Percentiles rank a stretch among this genome's conserved stretches.
Evolutionary conservation across 2,888 invertebrate genomes (phyloP).

Genomic region (Eilema sororculum): DNA sequence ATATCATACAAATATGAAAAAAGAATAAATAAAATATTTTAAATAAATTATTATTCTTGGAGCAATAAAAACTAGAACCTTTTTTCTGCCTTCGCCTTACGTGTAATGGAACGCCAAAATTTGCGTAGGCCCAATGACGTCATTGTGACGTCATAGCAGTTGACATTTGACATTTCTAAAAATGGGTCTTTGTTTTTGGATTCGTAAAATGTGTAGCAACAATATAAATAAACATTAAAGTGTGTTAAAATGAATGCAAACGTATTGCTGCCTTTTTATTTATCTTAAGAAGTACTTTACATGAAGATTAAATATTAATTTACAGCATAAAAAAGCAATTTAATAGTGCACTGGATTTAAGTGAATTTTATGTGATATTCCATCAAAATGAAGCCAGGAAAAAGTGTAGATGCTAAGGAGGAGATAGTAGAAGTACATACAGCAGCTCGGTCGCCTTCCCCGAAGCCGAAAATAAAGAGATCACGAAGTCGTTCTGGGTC

Average conservation of each 20-base stretch:
- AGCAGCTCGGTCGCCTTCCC: constrained; percentile 77
- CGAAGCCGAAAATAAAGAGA: constrained; percentile 70
- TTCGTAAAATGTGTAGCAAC: constrained; percentile 35
- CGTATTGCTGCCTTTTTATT: constrained; percentile 31
- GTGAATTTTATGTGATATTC: constrained; percentile 46
- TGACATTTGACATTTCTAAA: constrained; percentile 66
- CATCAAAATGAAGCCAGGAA: constrained; percentile 77
- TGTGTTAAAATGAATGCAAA: constrained; percentile 22
- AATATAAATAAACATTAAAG: constrained; percentile 34
- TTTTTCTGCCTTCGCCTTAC: not conserved
- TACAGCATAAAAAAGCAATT: constrained; percentile 26
- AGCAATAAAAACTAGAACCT: too few species aligned
- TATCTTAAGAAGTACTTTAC: constrained; percentile 25
- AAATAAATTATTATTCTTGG: too few species aligned
- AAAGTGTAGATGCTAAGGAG: constrained; percentile 72
- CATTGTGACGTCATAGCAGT: constrained; percentile 74
- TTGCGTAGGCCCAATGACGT: constrained; percentile 65
- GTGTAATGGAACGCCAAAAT: constrained; percentile 48
- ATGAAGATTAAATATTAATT: constrained; percentile 15
- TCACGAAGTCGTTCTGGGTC: constrained; percentile 74
- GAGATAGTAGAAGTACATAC: constrained; percentile 82
- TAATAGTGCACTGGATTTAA: constrained; percentile 36
- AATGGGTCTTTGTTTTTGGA: constrained; percentile 55
- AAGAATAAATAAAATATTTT: too few species aligned
- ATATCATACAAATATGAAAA: not conserved